Conservation (phyloP, 2,888 invertebrate species). For the Thelaira solivaga region DNA sequence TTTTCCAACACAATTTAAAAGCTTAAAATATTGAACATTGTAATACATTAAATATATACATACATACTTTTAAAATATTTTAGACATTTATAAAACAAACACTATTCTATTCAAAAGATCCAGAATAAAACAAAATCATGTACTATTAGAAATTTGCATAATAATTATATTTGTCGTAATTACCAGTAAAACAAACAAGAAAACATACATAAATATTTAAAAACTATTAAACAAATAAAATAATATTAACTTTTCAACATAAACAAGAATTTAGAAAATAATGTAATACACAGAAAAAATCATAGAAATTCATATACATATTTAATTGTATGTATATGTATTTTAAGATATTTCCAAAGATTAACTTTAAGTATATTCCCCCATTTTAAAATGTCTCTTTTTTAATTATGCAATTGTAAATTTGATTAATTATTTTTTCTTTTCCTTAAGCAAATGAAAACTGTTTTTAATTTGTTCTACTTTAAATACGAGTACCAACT, state of each 20-base stretch:
- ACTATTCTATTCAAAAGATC: constrained; percentile 49
- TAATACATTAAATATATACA: constrained; percentile 49
- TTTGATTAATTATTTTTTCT: constrained; percentile 8
- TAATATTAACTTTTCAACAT: constrained; percentile 46
- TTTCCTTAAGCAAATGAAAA: constrained; percentile 4
- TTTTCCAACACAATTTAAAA: constrained; percentile 58
- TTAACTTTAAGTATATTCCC: constrained; percentile 61
- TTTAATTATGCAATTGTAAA: constrained; percentile 33
- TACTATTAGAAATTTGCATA: constrained; percentile 69
- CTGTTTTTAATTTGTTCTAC: constrained; percentile 46
- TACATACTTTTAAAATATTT: constrained; percentile 70
- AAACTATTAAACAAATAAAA: constrained; percentile 62
- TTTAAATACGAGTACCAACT: constrained; percentile 20
- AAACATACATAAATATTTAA: constrained; percentile 64
- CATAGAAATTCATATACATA: constrained; percentile 52
- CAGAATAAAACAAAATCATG: constrained; percentile 39
- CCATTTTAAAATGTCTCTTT: constrained; percentile 29
- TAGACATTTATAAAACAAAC: constrained; percentile 65
- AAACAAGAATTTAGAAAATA: constrained; percentile 62
- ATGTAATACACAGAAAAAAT: constrained; percentile 50
- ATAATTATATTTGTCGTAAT: constrained; percentile 72
- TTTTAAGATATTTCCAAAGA: constrained; percentile 62
- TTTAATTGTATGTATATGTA: constrained; percentile 53
- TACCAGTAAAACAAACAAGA: constrained; percentile 66
- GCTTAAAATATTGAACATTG: constrained; percentile 58